Evolutionary conservation across 2,888 invertebrate species (phyloP).

Genomic region (Dyspetes luteomarginatus): DNA sequence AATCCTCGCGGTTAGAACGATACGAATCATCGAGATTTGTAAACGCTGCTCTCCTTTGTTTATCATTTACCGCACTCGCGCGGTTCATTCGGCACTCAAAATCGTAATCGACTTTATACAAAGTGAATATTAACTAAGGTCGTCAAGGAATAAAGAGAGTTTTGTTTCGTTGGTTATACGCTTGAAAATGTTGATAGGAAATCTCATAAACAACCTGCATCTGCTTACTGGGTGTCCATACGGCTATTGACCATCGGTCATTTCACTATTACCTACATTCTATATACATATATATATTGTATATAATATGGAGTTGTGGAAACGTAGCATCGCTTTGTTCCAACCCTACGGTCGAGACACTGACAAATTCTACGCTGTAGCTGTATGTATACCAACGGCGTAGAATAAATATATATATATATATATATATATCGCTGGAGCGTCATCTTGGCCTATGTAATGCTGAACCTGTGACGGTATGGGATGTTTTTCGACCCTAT

Average conservation of each 20-base stretch:
- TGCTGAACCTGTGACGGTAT: conserved; percentile 17
- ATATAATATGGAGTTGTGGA: not conserved
- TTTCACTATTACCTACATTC: conserved; percentile 5
- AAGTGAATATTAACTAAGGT: conserved; percentile 9
- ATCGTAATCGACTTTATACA: conserved; percentile 20
- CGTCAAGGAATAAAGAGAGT: not conserved
- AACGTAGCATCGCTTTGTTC: not conserved
- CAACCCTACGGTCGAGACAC: not conserved
- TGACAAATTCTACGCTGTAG: no score
- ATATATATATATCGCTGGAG: not conserved
- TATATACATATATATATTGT: not conserved
- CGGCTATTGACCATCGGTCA: conserved; percentile 6
- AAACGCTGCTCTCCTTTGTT: conserved; percentile 1
- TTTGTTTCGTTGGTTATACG: not conserved
- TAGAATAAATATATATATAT: not conserved
- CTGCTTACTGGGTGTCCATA: conserved; percentile 19
- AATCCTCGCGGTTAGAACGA: conserved; percentile 1
- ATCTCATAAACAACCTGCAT: conserved; percentile 1
- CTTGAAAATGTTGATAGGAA: not conserved
- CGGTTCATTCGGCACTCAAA: not conserved
- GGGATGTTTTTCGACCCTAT: conserved; percentile 17
- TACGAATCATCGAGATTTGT: conserved; percentile 3
- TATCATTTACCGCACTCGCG: not conserved
- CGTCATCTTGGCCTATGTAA: not conserved
- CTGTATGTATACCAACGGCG: no score